Base-by-base conservation (phyloP, 2,888 invertebrate species). In the Synergus itoensis region DNA sequence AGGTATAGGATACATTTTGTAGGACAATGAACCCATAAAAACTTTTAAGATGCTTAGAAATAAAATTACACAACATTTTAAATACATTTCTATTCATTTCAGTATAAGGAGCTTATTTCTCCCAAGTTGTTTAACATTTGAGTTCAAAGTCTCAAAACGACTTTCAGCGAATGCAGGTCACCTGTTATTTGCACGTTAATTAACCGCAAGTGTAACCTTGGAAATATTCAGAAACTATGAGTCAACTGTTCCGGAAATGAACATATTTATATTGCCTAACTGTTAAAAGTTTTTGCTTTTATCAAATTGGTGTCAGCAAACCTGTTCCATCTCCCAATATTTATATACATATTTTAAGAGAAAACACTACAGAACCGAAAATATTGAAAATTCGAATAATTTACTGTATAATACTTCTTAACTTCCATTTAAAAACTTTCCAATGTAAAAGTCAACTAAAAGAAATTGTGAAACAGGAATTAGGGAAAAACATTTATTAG, bases 231-330 rank as follows among this genome's bases (percentile, higher is more conserved):
- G 60, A 60, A 60, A 60, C 21, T 60, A 60, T 60, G 21, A 21
- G n/a, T 21, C 12, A 60, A 21, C 18, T 21, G 18, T 21, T 60
- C 60, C 18, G 5, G 21, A 21, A 60, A 21, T 60, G 21, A 18
- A 12, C 60, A 60, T 60, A 3, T 60, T 60, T 60, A 12, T 60
- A 60, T 60, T 60, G 12, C 60, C 60, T 60, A 60, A 60, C 60
- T 60, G 60, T 60, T 60, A 21, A 60, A 60, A 21, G 21, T 21
- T 60, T 21, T 60, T 60, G 12, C 60, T 60, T 60, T 60, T 60
- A 9, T 12, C 18, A 9, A 60, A 60, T 60, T 3, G 12, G 21
- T 21, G 21, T 21, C 21, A 60, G 11, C 1, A 60, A 28, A 60
- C 1, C 21, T 12, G 12, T 60, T 60, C 21, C 53, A 53, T 53